These are phyloP conservation scores for Himalopsyche anomala DNA, from an alignment of 2,888 invertebrate genomes.

Conservation along the genomic window DNA sequence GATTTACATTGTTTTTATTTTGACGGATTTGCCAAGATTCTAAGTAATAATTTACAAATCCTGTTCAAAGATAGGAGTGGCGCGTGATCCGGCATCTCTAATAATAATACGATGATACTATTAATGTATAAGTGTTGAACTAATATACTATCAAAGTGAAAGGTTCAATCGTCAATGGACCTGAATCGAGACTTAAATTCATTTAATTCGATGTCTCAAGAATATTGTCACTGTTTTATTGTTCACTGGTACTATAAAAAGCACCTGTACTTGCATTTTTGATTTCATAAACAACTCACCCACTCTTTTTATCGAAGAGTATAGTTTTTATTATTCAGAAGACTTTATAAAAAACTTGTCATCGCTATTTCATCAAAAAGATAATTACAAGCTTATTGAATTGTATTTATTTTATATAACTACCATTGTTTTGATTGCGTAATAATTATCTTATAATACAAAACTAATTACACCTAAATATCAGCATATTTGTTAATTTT, in stretches of 20 bases:
- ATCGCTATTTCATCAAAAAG: neutral
- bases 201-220: neutral
- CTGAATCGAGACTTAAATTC: neutral
- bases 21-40: neutral
- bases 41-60: slow-evolving; percentile 1
- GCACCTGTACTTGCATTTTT: slow-evolving; percentile 6
- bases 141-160: neutral
- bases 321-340: neutral
- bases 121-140: neutral
- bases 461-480: no score
- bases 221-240: slow-evolving; percentile 3
- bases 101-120: neutral
- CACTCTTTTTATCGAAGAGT: neutral
- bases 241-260: neutral
- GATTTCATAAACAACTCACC: slow-evolving; percentile 1
- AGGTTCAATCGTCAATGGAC: neutral
- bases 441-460: no score
- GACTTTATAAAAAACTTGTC: neutral
- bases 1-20: slow-evolving; percentile 9
- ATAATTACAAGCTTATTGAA: no score
- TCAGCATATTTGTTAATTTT: no score
- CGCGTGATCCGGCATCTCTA: neutral
- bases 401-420: no score
- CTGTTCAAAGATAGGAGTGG: slow-evolving; percentile 27
- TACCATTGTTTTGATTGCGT: no score